phyloP scores from a whole-genome alignment of 35 echinoderm and acorn worm species.

The Lytechinus pictus region DNA sequence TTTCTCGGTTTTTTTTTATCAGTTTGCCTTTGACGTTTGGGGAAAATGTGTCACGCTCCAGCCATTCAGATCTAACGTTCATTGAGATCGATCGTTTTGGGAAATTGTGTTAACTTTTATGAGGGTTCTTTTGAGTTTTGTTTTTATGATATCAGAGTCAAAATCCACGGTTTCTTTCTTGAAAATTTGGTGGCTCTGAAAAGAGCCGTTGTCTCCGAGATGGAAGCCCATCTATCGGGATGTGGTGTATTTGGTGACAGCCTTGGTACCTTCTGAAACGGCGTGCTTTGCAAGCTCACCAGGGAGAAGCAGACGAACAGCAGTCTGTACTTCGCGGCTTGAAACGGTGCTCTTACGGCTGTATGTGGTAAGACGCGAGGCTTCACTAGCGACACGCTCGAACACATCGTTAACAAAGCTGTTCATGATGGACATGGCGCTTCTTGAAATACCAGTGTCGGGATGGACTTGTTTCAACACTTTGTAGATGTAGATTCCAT shows the following conservation, averaged over 20 bases:
- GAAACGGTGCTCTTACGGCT: conserved; percentile 65
- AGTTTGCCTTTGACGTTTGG: too few species aligned
- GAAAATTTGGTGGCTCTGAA: conserved; percentile 25
- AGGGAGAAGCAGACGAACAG: conserved; percentile 76
- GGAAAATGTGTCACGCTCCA: too few species aligned
- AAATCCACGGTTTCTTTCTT: conserved; percentile 1
- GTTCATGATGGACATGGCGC: conserved; percentile 81
- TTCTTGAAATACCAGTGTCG: conserved; percentile 69
- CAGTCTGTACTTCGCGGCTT: conserved; percentile 42
- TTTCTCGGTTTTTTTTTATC: too few species aligned
- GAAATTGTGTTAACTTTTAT: too few species aligned
- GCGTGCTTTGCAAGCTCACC: conserved; percentile 82
- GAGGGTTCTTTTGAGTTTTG: too few species aligned
- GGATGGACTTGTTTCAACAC: conserved; percentile 79
- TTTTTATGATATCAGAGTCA: too few species aligned
- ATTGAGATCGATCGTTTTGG: too few species aligned
- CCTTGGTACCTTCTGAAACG: conserved; percentile 65
- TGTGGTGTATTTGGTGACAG: conserved; percentile 44
- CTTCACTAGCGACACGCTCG: conserved; percentile 66
- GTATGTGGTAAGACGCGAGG: conserved; percentile 57
- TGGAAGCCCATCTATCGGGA: background rate
- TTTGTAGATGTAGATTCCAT: conserved; percentile 75
- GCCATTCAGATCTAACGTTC: too few species aligned
- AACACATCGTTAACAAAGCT: conserved; percentile 75
- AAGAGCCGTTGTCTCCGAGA: conserved; percentile 22